Evolutionary conservation across 2,797 vertebrate genomes (phyloP).

Genomic region (Natrix natrix): DNA sequence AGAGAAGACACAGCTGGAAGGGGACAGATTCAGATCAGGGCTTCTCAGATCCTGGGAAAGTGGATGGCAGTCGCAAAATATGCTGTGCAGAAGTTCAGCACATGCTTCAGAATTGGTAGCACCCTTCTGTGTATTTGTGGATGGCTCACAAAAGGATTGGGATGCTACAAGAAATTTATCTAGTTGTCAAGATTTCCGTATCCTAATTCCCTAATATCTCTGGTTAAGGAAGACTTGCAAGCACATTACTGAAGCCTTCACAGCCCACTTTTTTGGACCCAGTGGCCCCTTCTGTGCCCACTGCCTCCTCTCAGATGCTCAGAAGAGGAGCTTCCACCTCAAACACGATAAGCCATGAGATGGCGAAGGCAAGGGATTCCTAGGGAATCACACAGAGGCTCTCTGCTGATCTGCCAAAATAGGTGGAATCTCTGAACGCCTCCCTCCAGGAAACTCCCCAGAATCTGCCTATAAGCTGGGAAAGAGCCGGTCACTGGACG

Average conservation of each 20-base stretch:
- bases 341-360: not conserved
- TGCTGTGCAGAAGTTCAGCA: not conserved
- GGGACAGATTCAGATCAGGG: fast-evolving
- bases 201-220: not conserved
- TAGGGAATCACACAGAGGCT: not conserved
- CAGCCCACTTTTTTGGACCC: not conserved
- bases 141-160: not conserved
- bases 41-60: not conserved
- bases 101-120: not conserved
- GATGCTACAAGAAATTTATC: not conserved
- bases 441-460: not conserved
- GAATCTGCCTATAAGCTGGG: too few relatives aligned
- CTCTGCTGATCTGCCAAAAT: not conserved
- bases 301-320: not conserved
- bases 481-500: not conserved
- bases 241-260: not conserved
- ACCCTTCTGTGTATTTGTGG: not conserved
- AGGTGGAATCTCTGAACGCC: not conserved
- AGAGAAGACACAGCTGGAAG: fast-evolving
- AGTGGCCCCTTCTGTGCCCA: not conserved
- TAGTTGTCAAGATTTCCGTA: not conserved
- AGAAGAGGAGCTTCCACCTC: not conserved
- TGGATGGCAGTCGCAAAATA: not conserved
- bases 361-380: not conserved
- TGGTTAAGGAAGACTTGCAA: not conserved